Base-by-base conservation (phyloP, 2,113 vertebrate genomes). In the Proteles cristata region DNA sequence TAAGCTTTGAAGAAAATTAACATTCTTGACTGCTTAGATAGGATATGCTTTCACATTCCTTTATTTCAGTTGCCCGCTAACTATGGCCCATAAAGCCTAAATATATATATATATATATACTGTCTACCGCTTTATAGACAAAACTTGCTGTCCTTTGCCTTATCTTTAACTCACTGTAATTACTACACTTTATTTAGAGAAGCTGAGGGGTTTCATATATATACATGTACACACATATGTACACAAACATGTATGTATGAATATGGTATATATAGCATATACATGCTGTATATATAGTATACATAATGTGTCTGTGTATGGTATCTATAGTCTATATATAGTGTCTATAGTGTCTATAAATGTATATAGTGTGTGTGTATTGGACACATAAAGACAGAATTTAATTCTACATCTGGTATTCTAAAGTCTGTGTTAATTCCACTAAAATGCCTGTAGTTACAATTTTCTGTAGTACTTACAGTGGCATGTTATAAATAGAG, bases 1-100 rank as follows among this genome's bases (percentile, higher is more conserved):
- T 95, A 80, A 93, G 17, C 65, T 50, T 19, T 55, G 31, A 86
- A 89, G 53, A 91, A 82, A 76, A 81, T 68, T 77, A 92, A 48
- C 4, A 50, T 58, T 87, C 10, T 92, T 94, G 7, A 39, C 4
- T 87, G 4, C 15, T 81, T 55, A 33, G 14, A 3, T 66, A n/a
- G 11, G 4, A n/a, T 68, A n/a, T 87, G 19, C 7, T 89, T 89
- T 48, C 21, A 68, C 4, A 35, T 87, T 95, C 11, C 1, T 39
- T 68, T 79, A 79, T 90, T 90, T 96, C 58, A 48, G 45, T 12
- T 14, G 16, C 31, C 28, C 16, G 43, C 35, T 87, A 76, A 45
- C 3, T 28, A 53, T 74, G 16, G 33, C 12, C 25, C 21, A 61
- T 3, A 81, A n/a, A 96, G 8, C 4, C 43, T 89, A 79, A 93